These are phyloP conservation scores for Anthoscopus minutus DNA, from an alignment of 2,113 vertebrate species.

Conservation along the genomic window DNA sequence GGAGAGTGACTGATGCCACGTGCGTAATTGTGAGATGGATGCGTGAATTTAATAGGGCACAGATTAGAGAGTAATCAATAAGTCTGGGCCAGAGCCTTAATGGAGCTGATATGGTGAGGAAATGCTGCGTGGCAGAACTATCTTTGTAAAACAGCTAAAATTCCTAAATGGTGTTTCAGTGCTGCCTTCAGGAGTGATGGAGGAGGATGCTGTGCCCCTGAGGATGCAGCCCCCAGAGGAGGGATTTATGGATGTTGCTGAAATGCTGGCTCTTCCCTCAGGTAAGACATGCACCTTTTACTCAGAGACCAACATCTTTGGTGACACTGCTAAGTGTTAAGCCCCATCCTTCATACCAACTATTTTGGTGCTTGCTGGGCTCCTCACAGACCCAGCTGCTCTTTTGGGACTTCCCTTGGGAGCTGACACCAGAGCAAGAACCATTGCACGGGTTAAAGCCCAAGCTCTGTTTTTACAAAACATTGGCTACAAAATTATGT, in stretches of 20 bases:
- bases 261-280: neutral
- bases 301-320: neutral
- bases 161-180: neutral
- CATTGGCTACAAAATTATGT: neutral
- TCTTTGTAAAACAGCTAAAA: neutral
- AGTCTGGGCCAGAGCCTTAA: neutral
- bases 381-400: neutral
- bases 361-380: neutral
- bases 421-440: neutral
- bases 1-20: neutral
- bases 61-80: constrained; percentile 45
- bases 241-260: neutral
- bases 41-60: constrained; percentile 35
- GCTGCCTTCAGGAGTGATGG: neutral
- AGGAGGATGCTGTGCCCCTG: neutral
- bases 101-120: neutral
- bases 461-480: neutral
- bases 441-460: neutral
- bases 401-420: neutral
- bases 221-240: neutral
- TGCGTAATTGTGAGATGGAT: neutral
- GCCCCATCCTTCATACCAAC: neutral
- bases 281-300: neutral
- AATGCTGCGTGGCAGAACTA: neutral
- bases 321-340: neutral